Percentiles rank a stretch among this genome's conserved stretches.
Conservation (phyloP, 2,113 vertebrate genomes). For the Microcebus griseorufus region DNA sequence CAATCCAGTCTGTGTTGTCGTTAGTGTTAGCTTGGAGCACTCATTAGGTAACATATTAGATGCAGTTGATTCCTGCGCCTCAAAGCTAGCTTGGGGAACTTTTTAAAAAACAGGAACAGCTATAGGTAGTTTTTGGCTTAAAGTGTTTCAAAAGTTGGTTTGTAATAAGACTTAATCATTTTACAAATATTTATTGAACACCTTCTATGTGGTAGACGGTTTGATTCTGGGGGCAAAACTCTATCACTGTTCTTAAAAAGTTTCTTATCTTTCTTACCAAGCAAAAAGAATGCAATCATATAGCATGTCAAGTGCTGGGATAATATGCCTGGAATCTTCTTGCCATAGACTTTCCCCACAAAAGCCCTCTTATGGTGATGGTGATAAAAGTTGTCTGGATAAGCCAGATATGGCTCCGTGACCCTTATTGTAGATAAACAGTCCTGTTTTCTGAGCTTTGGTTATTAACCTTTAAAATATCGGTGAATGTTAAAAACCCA, state of each 20-base stretch:
- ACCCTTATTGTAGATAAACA: background rate
- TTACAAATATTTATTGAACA: slow-evolving; percentile 1
- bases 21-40: background rate
- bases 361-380: background rate
- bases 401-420: background rate
- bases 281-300: background rate
- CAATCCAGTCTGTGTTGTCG: fast-evolving
- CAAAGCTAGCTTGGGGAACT: background rate
- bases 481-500: background rate
- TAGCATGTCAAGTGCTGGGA: background rate
- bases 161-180: background rate
- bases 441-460: background rate
- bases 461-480: background rate
- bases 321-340: background rate
- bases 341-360: background rate
- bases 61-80: background rate
- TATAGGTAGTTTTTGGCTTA: background rate
- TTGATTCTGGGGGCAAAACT: background rate
- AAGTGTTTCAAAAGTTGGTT: background rate
- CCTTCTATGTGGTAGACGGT: background rate
- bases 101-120: background rate
- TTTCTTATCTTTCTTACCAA: slow-evolving; percentile 19
- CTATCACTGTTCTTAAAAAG: background rate
- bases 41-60: fast-evolving
- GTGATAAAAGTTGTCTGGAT: background rate